These are phyloP conservation scores for Gopherus evgoodei DNA, from an alignment of 2,113 vertebrate species.

Conservation along the genomic window DNA sequence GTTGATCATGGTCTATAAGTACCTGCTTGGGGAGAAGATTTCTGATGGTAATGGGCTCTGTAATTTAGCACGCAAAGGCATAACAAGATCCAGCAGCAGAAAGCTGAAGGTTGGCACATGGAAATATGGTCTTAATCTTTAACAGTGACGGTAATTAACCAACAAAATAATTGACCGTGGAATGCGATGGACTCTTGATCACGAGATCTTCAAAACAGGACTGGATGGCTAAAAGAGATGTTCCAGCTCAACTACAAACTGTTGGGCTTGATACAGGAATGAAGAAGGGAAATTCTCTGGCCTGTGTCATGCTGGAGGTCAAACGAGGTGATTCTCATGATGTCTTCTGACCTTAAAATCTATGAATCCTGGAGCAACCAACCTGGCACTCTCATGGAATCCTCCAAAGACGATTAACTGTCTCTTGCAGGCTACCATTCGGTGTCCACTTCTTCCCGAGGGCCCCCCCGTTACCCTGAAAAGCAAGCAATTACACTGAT, in stretches of 20 bases:
- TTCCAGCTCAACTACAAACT: neutral
- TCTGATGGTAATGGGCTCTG: neutral
- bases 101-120: neutral
- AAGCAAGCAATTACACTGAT: neutral
- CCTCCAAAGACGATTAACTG: constrained; percentile 95
- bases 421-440: constrained; percentile 91
- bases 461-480: constrained; percentile 90
- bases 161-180: neutral
- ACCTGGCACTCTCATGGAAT: constrained; percentile 95
- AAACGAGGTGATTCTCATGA: neutral
- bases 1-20: accelerated
- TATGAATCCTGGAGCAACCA: neutral
- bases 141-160: neutral
- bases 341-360: neutral
- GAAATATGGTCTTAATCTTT: neutral
- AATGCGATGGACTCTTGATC: neutral
- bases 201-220: neutral
- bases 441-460: constrained; percentile 93
- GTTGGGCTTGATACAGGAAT: neutral
- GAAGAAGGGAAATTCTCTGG: neutral
- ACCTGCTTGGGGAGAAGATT: neutral
- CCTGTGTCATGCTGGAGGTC: neutral
- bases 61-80: neutral
- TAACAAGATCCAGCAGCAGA: neutral
- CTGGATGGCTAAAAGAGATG: neutral